Evolutionary conservation across 2,888 invertebrate genomes (phyloP).

Genomic region (Rhopalosiphum nymphaeae): DNA sequence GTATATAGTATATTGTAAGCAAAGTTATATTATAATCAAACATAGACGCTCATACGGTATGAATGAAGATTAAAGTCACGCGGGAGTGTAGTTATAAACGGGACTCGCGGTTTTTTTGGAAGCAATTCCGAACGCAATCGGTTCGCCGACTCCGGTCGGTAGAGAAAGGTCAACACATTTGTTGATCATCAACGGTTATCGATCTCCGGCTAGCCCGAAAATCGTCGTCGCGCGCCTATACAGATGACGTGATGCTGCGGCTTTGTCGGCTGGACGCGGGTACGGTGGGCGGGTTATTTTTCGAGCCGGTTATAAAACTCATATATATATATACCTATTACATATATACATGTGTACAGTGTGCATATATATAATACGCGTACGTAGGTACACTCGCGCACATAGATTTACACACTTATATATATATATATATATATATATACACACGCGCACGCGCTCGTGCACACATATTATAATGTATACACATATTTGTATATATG

Average conservation of each 20-base stretch:
- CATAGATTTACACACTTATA: slow-evolving; percentile 5
- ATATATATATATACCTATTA: neutral
- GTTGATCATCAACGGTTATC: slow-evolving; percentile 36
- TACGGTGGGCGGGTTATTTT: slow-evolving; percentile 46
- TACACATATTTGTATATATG: neutral
- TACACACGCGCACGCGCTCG: neutral
- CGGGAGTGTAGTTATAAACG: neutral
- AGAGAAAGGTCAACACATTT: slow-evolving; percentile 32
- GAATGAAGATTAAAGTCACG: neutral
- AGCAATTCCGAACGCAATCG: neutral
- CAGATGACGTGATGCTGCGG: slow-evolving; percentile 20
- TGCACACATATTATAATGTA: neutral
- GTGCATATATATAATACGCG: neutral
- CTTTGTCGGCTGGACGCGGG: slow-evolving; percentile 55
- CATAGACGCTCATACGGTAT: neutral
- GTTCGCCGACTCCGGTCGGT: neutral
- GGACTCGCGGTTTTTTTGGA: neutral
- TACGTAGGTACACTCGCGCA: slow-evolving; percentile 14
- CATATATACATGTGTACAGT: slow-evolving; percentile 1
- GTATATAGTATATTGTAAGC: neutral
- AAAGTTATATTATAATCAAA: neutral
- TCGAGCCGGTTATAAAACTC: slow-evolving; percentile 60
- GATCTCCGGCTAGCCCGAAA: slow-evolving; percentile 25
- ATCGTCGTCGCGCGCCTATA: slow-evolving; percentile 48
- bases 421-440: neutral